phyloP scores from a whole-genome alignment of 2,888 invertebrate species.

The Xestia sexstrigata region DNA sequence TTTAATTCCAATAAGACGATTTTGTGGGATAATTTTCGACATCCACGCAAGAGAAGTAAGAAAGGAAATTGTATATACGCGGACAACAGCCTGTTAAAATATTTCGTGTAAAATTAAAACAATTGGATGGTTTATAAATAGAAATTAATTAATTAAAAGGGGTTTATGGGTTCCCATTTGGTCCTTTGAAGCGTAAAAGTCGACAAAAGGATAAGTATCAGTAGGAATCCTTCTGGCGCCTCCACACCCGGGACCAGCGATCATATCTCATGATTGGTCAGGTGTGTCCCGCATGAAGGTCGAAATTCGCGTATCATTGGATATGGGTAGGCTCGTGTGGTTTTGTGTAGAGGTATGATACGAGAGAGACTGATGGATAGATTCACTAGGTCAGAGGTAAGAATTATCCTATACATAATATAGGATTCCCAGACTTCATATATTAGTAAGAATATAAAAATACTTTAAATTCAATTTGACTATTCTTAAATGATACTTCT shows the following conservation, averaged over 20 bases:
- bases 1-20: neutral
- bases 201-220: constrained; percentile 13
- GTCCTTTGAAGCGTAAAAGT: neutral
- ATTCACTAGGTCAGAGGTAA: neutral
- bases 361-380: neutral
- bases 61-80: neutral
- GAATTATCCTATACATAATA: neutral
- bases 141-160: neutral
- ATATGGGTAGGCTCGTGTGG: neutral
- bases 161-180: neutral
- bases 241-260: neutral
- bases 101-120: neutral
- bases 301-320: neutral
- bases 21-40: neutral
- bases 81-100: neutral
- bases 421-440: neutral
- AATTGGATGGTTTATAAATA: neutral
- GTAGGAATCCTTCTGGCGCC: neutral
- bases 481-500: neutral
- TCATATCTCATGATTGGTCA: neutral
- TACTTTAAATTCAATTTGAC: neutral
- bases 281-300: neutral
- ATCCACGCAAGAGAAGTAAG: neutral
- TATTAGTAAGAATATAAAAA: too few species aligned
- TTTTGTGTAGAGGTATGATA: neutral